Percentiles rank a stretch among this genome's conserved stretches.
Conservation (phyloP, 92 coral and sea anemone species). For the Pocillopora meandrina region DNA sequence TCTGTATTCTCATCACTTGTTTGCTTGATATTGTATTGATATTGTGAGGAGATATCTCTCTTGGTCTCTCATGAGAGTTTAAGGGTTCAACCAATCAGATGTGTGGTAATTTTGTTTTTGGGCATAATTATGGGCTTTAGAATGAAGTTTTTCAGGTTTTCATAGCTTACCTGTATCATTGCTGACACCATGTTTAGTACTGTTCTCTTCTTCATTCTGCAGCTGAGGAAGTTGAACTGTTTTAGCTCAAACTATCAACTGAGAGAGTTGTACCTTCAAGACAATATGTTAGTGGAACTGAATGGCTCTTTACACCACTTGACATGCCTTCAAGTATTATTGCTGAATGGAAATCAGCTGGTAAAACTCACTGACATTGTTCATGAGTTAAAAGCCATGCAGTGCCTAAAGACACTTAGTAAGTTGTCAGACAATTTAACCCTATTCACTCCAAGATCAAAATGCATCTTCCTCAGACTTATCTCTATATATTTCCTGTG, state of each 20-base stretch:
- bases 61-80: no score
- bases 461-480: no score
- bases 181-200: neutral
- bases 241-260: constrained; percentile 75
- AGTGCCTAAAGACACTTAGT: constrained; percentile 83
- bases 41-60: no score
- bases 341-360: constrained; percentile 95
- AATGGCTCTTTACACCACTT: constrained; percentile 86
- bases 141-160: neutral
- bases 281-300: constrained; percentile 80
- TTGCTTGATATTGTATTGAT: no score
- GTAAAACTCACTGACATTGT: constrained; percentile 89
- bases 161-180: no score
- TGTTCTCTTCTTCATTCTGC: neutral
- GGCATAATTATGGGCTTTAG: no score
- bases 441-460: neutral
- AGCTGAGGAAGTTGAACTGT: constrained; percentile 85
- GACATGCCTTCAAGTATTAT: constrained; percentile 80
- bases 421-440: constrained; percentile 31
- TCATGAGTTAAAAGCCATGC: constrained; percentile 94
- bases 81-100: no score
- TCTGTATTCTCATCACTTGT: no score
- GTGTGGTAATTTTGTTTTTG: no score
- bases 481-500: no score
- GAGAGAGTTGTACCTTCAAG: constrained; percentile 88